Evolutionary conservation across 2,888 invertebrate species (phyloP).

Genomic region (Drosophila mayaguana): DNA sequence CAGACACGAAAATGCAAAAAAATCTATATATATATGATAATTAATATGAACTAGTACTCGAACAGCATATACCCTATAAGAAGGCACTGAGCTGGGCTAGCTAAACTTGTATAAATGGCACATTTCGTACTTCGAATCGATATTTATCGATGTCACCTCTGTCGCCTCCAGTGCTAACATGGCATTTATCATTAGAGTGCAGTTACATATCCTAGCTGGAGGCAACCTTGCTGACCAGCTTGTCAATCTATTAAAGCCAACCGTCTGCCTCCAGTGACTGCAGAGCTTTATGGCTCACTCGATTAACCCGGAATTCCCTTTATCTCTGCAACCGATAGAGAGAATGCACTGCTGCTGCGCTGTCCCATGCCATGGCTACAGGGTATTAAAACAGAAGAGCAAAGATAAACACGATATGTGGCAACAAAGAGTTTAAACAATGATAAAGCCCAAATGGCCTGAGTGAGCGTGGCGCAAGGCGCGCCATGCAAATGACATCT

Average conservation of each 20-base stretch:
- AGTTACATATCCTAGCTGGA: no score
- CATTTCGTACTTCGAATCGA: not conserved
- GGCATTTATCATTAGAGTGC: no score
- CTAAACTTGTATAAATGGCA: no score
- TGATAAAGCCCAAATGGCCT: constrained; percentile 28
- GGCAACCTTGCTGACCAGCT: no score
- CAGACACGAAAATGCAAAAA: not conserved
- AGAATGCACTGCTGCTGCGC: not conserved
- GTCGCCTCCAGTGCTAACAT: no score
- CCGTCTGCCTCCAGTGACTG: no score
- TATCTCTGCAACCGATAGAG: not conserved
- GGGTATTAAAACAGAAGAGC: constrained; percentile 7
- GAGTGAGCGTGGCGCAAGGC: not conserved
- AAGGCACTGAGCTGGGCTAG: not conserved
- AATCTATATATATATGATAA: not conserved
- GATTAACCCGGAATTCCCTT: not conserved
- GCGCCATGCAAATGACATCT: constrained; percentile 6
- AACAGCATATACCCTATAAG: not conserved
- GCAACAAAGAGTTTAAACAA: constrained; percentile 11
- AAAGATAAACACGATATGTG: constrained; percentile 10
- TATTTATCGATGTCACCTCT: not conserved
- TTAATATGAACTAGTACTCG: not conserved
- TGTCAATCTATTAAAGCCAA: no score
- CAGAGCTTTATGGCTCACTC: not conserved
- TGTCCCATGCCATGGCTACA: not conserved